Conservation (phyloP, 2,888 invertebrate species). For the Tinea trinotella region DNA sequence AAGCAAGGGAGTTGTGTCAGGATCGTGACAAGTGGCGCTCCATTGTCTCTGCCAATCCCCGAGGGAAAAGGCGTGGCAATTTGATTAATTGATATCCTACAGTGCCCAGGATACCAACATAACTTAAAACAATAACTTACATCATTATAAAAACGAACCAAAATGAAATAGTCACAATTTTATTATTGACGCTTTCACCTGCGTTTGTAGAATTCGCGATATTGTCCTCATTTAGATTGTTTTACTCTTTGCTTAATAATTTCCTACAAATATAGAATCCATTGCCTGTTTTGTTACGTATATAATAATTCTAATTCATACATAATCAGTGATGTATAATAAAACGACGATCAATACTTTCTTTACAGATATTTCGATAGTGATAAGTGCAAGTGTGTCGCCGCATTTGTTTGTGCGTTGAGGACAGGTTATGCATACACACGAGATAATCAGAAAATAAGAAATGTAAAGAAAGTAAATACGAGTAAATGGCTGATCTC, state of each 20-base stretch:
- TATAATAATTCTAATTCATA: neutral
- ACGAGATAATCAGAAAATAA: slow-evolving; percentile 14
- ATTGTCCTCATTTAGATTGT: neutral
- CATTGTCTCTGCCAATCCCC: no score
- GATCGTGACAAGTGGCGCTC: no score
- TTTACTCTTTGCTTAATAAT: neutral
- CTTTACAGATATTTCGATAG: slow-evolving; percentile 3
- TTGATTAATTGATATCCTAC: no score
- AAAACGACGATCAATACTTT: neutral
- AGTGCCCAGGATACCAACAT: no score
- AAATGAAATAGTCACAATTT: no score
- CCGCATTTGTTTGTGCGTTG: neutral
- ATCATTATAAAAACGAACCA: no score
- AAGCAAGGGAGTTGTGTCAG: no score
- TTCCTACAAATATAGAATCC: neutral
- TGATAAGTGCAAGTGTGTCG: slow-evolving; percentile 1
- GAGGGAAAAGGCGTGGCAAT: no score
- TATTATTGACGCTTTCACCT: slow-evolving; percentile 4
- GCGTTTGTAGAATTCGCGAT: slow-evolving; percentile 7
- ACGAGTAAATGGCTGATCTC: neutral
- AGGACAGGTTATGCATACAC: slow-evolving; percentile 13
- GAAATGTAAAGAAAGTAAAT: slow-evolving; percentile 14
- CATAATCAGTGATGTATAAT: no score
- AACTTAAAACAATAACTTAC: no score
- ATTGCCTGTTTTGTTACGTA: neutral